phyloP scores from a whole-genome alignment of 1,140 invertebrate species.

The Drosophila erecta region DNA sequence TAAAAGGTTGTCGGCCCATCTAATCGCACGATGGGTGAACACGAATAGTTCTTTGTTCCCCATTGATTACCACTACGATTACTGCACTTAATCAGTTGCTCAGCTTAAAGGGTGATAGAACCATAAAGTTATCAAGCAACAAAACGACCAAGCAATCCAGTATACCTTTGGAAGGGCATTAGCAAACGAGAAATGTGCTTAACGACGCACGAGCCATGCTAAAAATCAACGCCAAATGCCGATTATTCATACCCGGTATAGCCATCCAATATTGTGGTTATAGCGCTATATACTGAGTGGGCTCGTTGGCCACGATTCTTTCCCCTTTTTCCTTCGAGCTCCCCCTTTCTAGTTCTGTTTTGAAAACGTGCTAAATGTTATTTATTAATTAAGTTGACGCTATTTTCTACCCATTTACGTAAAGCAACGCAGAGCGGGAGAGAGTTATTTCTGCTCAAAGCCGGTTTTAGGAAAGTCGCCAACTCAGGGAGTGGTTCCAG shows the following conservation, averaged over 20 bases:
- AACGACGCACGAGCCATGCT: slow-evolving; percentile 61
- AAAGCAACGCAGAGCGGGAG: slow-evolving; percentile 20
- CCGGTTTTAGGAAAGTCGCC: slow-evolving; percentile 52
- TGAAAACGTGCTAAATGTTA: slow-evolving; percentile 78
- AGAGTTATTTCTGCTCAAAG: slow-evolving; percentile 30
- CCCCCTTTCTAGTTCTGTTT: slow-evolving; percentile 4
- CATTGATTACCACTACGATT: slow-evolving; percentile 1
- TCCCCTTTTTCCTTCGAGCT: neutral
- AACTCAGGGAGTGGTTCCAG: slow-evolving; percentile 63
- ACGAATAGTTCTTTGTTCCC: slow-evolving; percentile 9
- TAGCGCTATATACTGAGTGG: slow-evolving; percentile 25
- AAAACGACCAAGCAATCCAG: neutral
- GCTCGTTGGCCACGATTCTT: slow-evolving; percentile 4
- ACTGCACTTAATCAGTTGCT: neutral
- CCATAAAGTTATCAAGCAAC: neutral
- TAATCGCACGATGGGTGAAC: slow-evolving; percentile 15
- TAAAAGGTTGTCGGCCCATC: slow-evolving; percentile 36
- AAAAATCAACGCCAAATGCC: slow-evolving; percentile 69
- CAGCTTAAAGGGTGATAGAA: neutral
- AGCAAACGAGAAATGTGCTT: slow-evolving; percentile 29
- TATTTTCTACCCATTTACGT: slow-evolving; percentile 70
- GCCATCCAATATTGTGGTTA: slow-evolving; percentile 38
- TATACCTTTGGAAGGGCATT: slow-evolving; percentile 35
- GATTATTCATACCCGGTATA: slow-evolving; percentile 71
- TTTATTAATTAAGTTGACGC: slow-evolving; percentile 82